Evolutionary conservation across 2,797 vertebrate species (phyloP).

Genomic region (Cirrhinus molitorella): DNA sequence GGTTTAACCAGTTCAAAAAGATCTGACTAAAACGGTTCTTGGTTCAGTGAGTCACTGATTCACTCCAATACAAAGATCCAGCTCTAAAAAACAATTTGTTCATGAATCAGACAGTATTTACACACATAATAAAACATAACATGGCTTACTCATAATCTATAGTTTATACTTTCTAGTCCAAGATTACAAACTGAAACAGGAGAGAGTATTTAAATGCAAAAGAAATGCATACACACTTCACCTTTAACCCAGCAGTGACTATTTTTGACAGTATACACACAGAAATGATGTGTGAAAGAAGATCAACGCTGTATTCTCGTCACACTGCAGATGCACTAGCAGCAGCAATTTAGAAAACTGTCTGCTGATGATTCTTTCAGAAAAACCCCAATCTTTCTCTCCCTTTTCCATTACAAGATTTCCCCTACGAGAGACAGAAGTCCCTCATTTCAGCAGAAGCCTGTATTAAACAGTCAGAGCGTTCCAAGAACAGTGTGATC

Average conservation of each 20-base stretch:
- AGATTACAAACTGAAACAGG: neutral
- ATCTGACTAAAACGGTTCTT: neutral
- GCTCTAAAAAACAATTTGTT: neutral
- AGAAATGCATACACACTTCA: neutral
- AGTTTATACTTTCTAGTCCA: neutral
- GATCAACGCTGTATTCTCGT: slow-evolving; percentile 45
- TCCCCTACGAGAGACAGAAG: slow-evolving; percentile 27
- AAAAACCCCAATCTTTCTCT: slow-evolving; percentile 36
- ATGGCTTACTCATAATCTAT: neutral
- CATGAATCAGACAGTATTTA: neutral
- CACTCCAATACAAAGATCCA: neutral
- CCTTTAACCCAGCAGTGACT: slow-evolving; percentile 33
- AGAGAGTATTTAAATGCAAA: neutral
- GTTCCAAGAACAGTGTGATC: slow-evolving; percentile 54
- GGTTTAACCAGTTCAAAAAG: neutral
- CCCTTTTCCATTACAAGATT: slow-evolving; percentile 28
- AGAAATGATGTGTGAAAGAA: slow-evolving; percentile 46
- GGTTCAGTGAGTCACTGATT: neutral
- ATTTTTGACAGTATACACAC: slow-evolving; percentile 22
- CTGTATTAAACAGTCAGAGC: slow-evolving; percentile 49
- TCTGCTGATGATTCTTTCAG: slow-evolving; percentile 45
- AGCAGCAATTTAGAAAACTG: slow-evolving; percentile 45
- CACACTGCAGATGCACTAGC: slow-evolving; percentile 28
- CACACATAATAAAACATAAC: neutral
- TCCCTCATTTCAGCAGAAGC: slow-evolving; percentile 45